These are phyloP conservation scores for human DNA, from an alignment of 2,113 vertebrate species.

Conservation along the genomic window GRCh38 chr14:52725501-52726000, in stretches of 20 bases:
- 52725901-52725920: conserved; percentile 25
- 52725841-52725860: conserved; percentile 6
- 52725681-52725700: too few relatives aligned
- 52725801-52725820: neutral
- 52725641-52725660: neutral
- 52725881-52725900: conserved; percentile 22
- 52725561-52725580: neutral
- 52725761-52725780: too few relatives aligned
- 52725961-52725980: conserved; percentile 22
- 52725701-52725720: too few relatives aligned
- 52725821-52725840: neutral
- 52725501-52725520: conserved; percentile 29
- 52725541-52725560: neutral
- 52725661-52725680: too few relatives aligned
- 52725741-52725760: too few relatives aligned
- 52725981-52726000: neutral
- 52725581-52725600: neutral
- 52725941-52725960: neutral
- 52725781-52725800: too few relatives aligned
- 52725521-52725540: neutral
- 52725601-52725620: neutral
- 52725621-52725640: neutral
- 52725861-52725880: neutral
- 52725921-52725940: conserved; percentile 16
- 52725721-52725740: too few relatives aligned